Conservation (phyloP, 2,888 invertebrate genomes). For the Geophilus truncorum region DNA sequence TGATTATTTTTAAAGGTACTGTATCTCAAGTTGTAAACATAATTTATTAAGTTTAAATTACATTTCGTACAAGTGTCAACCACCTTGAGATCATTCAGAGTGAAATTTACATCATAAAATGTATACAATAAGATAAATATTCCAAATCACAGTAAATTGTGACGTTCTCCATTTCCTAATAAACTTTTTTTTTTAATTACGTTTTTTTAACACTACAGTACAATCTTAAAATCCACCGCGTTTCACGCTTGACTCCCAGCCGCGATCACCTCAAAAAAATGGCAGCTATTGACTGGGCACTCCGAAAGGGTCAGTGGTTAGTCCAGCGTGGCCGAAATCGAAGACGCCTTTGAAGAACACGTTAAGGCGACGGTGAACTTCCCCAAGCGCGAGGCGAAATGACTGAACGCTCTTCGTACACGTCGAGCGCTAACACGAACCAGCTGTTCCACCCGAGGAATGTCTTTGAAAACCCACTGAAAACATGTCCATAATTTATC, state of each 20-base stretch:
- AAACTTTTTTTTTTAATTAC: too few species aligned
- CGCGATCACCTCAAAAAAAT: neutral
- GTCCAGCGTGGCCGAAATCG: neutral
- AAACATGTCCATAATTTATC: slow-evolving; percentile 21
- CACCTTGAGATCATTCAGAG: too few species aligned
- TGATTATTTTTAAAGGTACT: too few species aligned
- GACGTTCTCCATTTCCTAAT: too few species aligned
- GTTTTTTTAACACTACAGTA: too few species aligned
- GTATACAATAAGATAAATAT: too few species aligned
- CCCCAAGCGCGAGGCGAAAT: neutral
- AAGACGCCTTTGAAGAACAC: neutral
- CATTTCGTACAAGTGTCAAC: too few species aligned
- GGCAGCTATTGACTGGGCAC: neutral
- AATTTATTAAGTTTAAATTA: too few species aligned
- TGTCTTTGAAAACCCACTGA: slow-evolving; percentile 14
- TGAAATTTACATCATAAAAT: too few species aligned
- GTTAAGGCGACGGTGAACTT: neutral
- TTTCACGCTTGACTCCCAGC: neutral
- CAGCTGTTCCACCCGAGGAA: slow-evolving; percentile 7
- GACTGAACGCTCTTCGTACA: neutral
- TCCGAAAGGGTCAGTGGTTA: neutral
- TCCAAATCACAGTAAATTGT: too few species aligned
- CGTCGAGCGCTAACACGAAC: neutral
- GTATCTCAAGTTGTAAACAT: too few species aligned
- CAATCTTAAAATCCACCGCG: neutral